phyloP scores from a whole-genome alignment of 1,140 invertebrate genomes.

The Drosophila biarmipes region DNA sequence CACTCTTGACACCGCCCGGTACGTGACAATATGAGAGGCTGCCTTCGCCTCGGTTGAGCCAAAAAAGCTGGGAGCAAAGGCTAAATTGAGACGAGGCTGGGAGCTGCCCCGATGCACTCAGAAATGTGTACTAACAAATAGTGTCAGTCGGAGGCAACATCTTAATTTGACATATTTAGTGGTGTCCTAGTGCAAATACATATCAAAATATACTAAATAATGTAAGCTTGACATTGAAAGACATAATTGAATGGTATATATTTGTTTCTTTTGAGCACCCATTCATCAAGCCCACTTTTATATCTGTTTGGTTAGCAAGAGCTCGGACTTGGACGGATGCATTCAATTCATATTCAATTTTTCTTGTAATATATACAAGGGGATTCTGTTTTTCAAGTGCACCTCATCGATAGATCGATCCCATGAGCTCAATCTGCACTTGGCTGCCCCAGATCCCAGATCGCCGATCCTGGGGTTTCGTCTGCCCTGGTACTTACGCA shows the following conservation, averaged over 20 bases:
- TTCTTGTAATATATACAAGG: too few species aligned
- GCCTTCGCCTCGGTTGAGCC: conserved; percentile 12
- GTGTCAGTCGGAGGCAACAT: neutral
- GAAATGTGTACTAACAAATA: conserved; percentile 6
- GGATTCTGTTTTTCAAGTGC: conserved; percentile 7
- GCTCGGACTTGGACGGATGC: too few species aligned
- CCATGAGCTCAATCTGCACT: conserved; percentile 17
- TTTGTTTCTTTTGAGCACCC: too few species aligned
- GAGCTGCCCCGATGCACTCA: conserved; percentile 10
- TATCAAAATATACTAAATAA: too few species aligned
- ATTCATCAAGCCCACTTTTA: too few species aligned
- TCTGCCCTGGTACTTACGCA: conserved; percentile 55
- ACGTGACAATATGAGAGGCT: conserved; percentile 70
- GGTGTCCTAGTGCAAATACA: neutral
- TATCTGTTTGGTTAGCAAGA: too few species aligned
- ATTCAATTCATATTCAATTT: too few species aligned
- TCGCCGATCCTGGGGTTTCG: conserved; percentile 14
- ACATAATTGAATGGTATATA: too few species aligned
- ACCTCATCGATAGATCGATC: conserved; percentile 10
- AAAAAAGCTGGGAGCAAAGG: conserved; percentile 17
- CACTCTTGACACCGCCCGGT: conserved; percentile 72
- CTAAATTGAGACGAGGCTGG: conserved; percentile 19
- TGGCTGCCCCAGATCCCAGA: conserved; percentile 42
- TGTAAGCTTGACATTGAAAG: too few species aligned
- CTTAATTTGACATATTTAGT: neutral